Evolutionary conservation across 2,888 invertebrate species (phyloP), one percentile per base, ranked within the genome.

Genomic region (Hemicrepidius hirtus): DNA sequence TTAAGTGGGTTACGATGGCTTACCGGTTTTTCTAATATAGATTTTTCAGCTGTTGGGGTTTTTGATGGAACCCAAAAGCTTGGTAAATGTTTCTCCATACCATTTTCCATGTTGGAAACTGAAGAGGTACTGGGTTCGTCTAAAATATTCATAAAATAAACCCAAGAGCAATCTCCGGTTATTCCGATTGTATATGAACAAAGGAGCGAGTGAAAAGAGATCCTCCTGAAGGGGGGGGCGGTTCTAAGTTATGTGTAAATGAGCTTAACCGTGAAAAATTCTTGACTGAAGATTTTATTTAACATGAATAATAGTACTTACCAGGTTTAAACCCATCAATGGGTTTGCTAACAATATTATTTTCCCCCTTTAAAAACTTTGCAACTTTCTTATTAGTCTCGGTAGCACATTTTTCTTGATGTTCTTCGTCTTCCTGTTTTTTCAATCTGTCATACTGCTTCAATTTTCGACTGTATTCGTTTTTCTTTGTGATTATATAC

Each of bases 21-120:
- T 85, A 92, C 92, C n/a, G 96, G 96, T 85, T 96, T 96, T 69
- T 91, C 87, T 0, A 95, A 81, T 81, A 92, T 92, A 0, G 91
- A 88, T 68, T 87, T 84, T 73, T 90, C 87, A 0, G 97, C 95
- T 83, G 94, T 92, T 0, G 98, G 98, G 9, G 97, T 94, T 84
- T 97, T 93, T 0, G 95, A 94, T 0, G 99, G 99, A 68, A 99
- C 90, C 99, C 99, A 99, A 86, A 98, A 99, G 87, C 97, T 97
- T 0, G 98, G 98, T 50, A 98, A 87, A 76, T 93, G 88, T 83
- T 95, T 95, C 70, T 95, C 93, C 81, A 92, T 91, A 0, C 93
- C 94, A 71, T 89, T 88, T 7, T 88, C 88, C 93, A 94, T 94
- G 81, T 95, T 95, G 1, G 93, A 93, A 57, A 94, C 90, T 0